phyloP scores from a whole-genome alignment of 2,888 invertebrate species.

The Coleophora flavipennella region DNA sequence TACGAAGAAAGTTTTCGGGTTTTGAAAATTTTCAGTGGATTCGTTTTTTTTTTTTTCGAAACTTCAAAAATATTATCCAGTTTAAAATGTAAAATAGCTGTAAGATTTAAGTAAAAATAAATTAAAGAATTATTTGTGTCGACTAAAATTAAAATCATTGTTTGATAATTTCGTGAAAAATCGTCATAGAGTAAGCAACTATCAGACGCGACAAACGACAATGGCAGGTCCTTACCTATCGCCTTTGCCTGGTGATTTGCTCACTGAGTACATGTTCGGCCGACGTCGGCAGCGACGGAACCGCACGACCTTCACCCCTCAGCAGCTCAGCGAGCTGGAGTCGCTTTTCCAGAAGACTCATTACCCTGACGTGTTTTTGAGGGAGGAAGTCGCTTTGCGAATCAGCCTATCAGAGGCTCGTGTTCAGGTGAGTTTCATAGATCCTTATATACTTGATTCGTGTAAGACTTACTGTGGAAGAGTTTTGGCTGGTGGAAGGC shows the following conservation, averaged over 20 bases:
- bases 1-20: constrained; percentile 22
- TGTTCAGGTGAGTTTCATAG: constrained; percentile 81
- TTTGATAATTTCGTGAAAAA: too few relatives aligned
- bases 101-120: too few relatives aligned
- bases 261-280: constrained; percentile 95
- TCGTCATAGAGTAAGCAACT: not conserved
- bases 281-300: constrained; percentile 90
- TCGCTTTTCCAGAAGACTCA: constrained; percentile 95
- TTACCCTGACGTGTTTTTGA: constrained; percentile 90
- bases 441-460: too few relatives aligned
- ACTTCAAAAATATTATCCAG: too few relatives aligned
- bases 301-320: constrained; percentile 94
- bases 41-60: too few relatives aligned
- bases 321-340: constrained; percentile 92
- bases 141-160: too few relatives aligned
- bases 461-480: too few relatives aligned
- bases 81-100: too few relatives aligned
- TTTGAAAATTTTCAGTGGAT: too few relatives aligned
- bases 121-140: too few relatives aligned
- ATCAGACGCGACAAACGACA: constrained; percentile 4
- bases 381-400: constrained; percentile 92
- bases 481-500: too few relatives aligned
- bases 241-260: constrained; percentile 87
- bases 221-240: constrained; percentile 93
- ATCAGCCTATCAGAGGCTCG: constrained; percentile 94